phyloP scores from a whole-genome alignment of 2,888 invertebrate species.

The Anthoptus insignis region DNA sequence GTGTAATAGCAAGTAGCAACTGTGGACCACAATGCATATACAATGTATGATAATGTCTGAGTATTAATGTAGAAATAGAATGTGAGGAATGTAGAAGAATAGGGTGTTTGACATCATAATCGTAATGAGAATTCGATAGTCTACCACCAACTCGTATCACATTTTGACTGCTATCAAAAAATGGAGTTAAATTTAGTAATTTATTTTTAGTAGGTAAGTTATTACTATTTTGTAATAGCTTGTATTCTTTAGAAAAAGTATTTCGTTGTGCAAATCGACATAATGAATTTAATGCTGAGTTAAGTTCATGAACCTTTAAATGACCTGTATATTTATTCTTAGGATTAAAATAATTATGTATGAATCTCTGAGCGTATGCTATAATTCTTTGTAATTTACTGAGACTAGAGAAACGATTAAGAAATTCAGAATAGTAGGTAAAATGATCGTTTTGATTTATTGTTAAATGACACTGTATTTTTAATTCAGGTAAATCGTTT shows the following conservation, averaged over 20 bases:
- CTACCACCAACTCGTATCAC: conserved; percentile 36
- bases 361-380: conserved; percentile 8
- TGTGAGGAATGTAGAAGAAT: conserved; percentile 38
- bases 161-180: conserved; percentile 16
- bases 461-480: neutral
- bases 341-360: neutral
- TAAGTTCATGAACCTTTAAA: conserved; percentile 13
- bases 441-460: neutral
- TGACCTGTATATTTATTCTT: neutral
- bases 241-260: neutral
- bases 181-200: neutral
- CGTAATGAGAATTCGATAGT: conserved; percentile 23
- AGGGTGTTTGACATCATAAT: conserved; percentile 39
- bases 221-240: neutral
- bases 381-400: neutral
- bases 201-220: neutral
- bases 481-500: neutral
- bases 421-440: too few relatives aligned
- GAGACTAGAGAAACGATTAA: conserved; percentile 3
- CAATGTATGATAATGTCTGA: conserved; percentile 33
- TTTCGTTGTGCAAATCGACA: neutral
- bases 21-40: conserved; percentile 43
- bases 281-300: neutral
- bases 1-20: conserved; percentile 16
- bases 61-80: conserved; percentile 33